Conservation (phyloP, 2,888 invertebrate species). For the Hydriomena furcata region DNA sequence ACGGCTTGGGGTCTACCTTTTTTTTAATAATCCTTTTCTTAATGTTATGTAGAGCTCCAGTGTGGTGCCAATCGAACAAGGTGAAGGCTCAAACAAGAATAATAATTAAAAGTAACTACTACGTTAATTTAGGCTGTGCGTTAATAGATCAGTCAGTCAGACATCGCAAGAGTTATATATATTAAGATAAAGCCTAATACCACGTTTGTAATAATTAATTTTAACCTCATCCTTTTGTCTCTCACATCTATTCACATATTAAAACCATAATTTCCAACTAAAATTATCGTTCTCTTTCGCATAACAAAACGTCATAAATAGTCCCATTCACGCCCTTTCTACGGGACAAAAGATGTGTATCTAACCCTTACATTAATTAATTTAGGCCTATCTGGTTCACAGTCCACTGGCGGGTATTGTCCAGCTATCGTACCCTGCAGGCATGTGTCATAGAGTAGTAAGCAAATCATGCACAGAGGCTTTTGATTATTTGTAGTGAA, state of each 20-base stretch:
- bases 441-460: conserved; percentile 30
- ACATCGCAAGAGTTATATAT: too few relatives aligned
- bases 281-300: conserved; percentile 18
- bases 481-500: too few relatives aligned
- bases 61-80: too few relatives aligned
- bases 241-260: conserved; percentile 5
- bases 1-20: too few relatives aligned
- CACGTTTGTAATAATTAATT: background rate
- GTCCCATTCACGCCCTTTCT: conserved; percentile 32
- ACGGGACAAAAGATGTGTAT: conserved; percentile 40
- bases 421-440: conserved; percentile 44
- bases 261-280: conserved; percentile 17
- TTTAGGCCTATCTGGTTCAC: conserved; percentile 59
- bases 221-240: conserved; percentile 6
- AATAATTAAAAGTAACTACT: too few relatives aligned
- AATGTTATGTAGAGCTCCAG: too few relatives aligned
- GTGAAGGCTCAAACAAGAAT: too few relatives aligned
- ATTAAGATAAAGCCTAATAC: too few relatives aligned
- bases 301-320: conserved; percentile 35
- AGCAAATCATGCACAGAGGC: conserved; percentile 9
- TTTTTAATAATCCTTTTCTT: too few relatives aligned
- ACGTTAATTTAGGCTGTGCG: too few relatives aligned
- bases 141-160: too few relatives aligned
- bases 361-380: conserved; percentile 53
- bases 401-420: conserved; percentile 53